Conservation (phyloP, 2,113 vertebrate genomes). For the Vulpes ferrilata region DNA sequence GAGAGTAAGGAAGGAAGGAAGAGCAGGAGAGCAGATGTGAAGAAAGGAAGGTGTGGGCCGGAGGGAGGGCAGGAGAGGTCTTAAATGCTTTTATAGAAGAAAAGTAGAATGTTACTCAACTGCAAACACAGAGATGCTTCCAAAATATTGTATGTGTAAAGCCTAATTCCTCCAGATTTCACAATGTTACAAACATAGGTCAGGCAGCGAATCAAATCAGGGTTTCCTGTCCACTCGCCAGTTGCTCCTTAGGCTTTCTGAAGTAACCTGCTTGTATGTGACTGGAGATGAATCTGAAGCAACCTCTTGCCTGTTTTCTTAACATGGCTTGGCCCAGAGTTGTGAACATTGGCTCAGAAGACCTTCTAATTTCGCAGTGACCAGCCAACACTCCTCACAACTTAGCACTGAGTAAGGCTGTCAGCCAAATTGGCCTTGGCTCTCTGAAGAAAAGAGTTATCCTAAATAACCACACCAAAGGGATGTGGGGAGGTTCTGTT, state of each 20-base stretch:
- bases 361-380: background rate
- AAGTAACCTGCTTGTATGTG: background rate
- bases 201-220: conserved; percentile 30
- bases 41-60: no score
- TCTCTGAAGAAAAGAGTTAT: conserved; percentile 24
- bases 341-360: conserved; percentile 56
- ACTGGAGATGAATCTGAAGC: background rate
- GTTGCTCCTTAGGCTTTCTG: background rate
- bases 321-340: conserved; percentile 47
- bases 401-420: background rate
- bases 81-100: background rate
- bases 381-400: conserved; percentile 45
- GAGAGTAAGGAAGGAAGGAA: background rate
- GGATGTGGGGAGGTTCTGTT: conserved; percentile 44
- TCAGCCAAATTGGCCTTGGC: conserved; percentile 40
- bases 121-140: background rate
- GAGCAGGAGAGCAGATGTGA: background rate
- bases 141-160: conserved; percentile 41
- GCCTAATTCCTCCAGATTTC: conserved; percentile 27
- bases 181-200: background rate
- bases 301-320: conserved; percentile 61
- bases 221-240: background rate
- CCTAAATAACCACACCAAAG: conserved; percentile 61
- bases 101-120: background rate
- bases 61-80: background rate